Evolutionary conservation across 2,797 vertebrate genomes (phyloP), one percentile per base, ranked within the genome.

Genomic region (Enteromius radiatus): DNA sequence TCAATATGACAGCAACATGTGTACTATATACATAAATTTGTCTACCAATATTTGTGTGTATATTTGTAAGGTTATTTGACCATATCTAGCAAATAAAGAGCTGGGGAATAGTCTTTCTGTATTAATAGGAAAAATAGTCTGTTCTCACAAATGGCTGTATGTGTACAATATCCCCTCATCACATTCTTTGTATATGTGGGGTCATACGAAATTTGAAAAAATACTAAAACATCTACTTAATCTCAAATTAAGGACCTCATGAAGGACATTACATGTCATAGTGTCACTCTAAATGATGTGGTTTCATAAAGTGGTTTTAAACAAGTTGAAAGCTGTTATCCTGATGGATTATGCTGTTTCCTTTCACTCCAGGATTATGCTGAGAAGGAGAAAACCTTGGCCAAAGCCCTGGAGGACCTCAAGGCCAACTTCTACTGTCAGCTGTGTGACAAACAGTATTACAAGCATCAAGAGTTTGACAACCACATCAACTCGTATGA

Each of bases 401-500:
- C 94, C 85, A 96, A 96, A 91, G 95, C 95, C 78, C 89, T 97
- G 79, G 96, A 96, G 89, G 95, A 96, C 65, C 93, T 96, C 84
- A 97, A 95, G 92, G 96, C 97, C 83, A 97, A 96, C 87, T 96
- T 99, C 90, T 99, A 99, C 94, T 99, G 97, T 87, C 95, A 97
- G 89, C 95, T 99, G 81, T 99, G 98, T 84, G 96, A 99, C 90
- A 99, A 99, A 91, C 97, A 98, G 91, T 99, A 99, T 81, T 94
- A 97, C 87, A 96, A 98, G 86, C 97, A 98, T 89, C 97, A 98
- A 82, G 97, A 99, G 91, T 99, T 96, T 90, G 97, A 99, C 94
- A 99, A 99, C 94, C 98, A 99, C 91, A 99, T 98, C 91, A 99
- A 98, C 93, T 99, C 97, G 56, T 97, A 99, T 3, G 98, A 99